These are phyloP conservation scores for Ellobium chinense DNA, from an alignment of 2,888 invertebrate species.

Conservation along the genomic window DNA sequence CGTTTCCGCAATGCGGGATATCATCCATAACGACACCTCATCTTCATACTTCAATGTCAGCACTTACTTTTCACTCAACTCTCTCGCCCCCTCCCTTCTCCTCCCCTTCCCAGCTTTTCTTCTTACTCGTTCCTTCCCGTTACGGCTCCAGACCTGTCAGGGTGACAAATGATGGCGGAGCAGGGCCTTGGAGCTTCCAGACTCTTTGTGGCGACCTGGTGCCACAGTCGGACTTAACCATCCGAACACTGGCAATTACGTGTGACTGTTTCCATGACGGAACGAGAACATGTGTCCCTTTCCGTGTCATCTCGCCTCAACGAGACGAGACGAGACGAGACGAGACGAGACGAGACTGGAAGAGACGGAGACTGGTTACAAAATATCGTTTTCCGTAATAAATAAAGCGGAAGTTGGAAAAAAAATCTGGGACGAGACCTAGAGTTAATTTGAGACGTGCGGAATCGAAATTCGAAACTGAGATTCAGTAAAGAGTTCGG, in stretches of 20 bases:
- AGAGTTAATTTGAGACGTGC: too few species aligned
- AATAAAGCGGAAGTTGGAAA: too few species aligned
- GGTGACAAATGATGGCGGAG: background rate
- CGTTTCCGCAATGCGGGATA: too few species aligned
- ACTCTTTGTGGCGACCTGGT: too few species aligned
- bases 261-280: constrained; percentile 18
- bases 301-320: background rate
- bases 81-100: background rate
- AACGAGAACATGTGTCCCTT: background rate
- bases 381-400: too few species aligned
- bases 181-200: too few species aligned
- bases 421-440: too few species aligned
- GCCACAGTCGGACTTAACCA: background rate
- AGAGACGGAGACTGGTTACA: too few species aligned
- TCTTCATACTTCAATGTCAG: background rate
- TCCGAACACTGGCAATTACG: constrained; percentile 16
- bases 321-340: background rate
- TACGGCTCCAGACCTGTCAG: background rate
- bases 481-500: too few species aligned
- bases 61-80: background rate
- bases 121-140: background rate
- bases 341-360: too few species aligned
- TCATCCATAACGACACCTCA: background rate
- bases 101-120: background rate
- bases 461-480: too few species aligned